phyloP scores from a whole-genome alignment of 1,140 invertebrate species.

The Theocolax elegans region DNA sequence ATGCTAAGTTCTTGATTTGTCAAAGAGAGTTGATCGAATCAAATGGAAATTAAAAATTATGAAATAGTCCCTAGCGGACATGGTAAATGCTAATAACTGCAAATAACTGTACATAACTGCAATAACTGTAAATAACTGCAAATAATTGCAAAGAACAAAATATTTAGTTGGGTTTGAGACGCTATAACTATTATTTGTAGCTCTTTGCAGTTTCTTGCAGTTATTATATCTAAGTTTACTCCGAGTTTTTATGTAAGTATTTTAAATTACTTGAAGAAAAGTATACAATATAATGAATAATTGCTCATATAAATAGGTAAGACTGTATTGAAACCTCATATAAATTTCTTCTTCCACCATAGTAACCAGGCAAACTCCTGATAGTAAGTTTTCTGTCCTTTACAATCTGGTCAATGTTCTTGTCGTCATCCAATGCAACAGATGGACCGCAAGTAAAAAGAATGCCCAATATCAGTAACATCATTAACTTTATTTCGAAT shows the following conservation, averaged over 20 bases:
- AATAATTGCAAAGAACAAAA: too few relatives aligned
- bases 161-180: too few relatives aligned
- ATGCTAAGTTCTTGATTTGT: too few relatives aligned
- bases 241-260: not conserved
- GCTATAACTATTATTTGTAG: too few relatives aligned
- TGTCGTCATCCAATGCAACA: conserved; percentile 35
- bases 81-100: too few relatives aligned
- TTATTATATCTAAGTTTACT: not conserved
- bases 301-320: conserved; percentile 72
- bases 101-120: too few relatives aligned
- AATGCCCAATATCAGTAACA: not conserved
- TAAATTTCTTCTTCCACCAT: conserved; percentile 73
- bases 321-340: conserved; percentile 78
- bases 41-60: too few relatives aligned
- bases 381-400: conserved; percentile 67
- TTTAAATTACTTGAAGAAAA: not conserved
- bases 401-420: conserved; percentile 28
- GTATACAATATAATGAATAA: conserved; percentile 16
- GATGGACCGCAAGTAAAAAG: not conserved
- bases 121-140: too few relatives aligned
- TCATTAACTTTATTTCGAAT: not conserved
- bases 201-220: too few relatives aligned
- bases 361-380: conserved; percentile 71
- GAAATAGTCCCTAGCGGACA: too few relatives aligned
- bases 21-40: too few relatives aligned